A percentile compares a stretch with the other conserved stretches of the same genome.
These are phyloP conservation scores for Sturnus vulgaris DNA, from an alignment of 2,113 vertebrate species.

Conservation along the genomic window DNA sequence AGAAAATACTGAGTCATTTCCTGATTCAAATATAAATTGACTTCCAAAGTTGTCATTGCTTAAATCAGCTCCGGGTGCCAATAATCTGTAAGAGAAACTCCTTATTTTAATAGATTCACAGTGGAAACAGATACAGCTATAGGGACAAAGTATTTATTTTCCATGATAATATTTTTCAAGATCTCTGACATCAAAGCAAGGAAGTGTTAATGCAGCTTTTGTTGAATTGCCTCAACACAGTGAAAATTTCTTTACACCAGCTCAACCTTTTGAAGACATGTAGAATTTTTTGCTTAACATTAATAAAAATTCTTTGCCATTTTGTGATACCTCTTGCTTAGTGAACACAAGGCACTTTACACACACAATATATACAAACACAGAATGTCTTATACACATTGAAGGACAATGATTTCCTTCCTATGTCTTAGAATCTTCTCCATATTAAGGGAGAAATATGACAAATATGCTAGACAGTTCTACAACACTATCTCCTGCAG, in stretches of 20 bases:
- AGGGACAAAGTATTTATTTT: conserved; percentile 20
- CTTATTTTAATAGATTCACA: conserved; percentile 18
- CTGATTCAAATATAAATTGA: conserved; percentile 61
- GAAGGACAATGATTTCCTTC: neutral
- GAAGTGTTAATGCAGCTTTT: neutral
- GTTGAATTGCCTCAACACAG: neutral
- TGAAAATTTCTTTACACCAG: neutral
- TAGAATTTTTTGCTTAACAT: neutral
- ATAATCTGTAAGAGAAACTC: conserved; percentile 9
- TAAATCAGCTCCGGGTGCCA: conserved; percentile 23
- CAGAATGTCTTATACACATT: neutral
- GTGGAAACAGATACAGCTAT: neutral
- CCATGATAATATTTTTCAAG: conserved; percentile 28
- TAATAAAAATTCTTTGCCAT: neutral
- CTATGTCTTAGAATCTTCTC: neutral
- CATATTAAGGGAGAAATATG: neutral
- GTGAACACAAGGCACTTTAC: neutral
- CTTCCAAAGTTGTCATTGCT: conserved; percentile 42
- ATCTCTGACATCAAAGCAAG: neutral
- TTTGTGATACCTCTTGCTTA: neutral
- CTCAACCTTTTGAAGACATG: neutral
- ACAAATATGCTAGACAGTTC: neutral
- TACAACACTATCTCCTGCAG: neutral
- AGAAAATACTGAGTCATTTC: conserved; percentile 67
- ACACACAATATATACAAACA: neutral